A percentile compares a stretch with the other conserved stretches of the same genome.
Conservation (phyloP, 1,140 invertebrate genomes). For the Lanistes nyassanus region DNA sequence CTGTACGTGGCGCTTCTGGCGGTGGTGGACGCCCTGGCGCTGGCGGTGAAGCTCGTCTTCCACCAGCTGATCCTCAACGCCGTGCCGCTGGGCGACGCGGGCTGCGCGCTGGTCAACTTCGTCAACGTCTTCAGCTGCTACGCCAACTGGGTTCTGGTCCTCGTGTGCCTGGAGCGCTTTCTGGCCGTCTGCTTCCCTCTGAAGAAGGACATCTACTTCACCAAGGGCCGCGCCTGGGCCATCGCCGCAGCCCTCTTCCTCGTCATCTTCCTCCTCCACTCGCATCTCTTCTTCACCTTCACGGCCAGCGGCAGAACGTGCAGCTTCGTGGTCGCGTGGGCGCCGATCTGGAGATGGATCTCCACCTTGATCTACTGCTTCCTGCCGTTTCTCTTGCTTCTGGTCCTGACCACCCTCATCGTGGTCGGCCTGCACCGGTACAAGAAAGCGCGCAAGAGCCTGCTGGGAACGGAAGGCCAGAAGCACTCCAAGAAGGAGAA, state of each 20-base stretch:
- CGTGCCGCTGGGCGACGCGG: slow-evolving; percentile 32
- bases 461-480: slow-evolving; percentile 12
- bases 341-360: slow-evolving; percentile 46
- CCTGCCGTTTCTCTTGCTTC: slow-evolving; percentile 40
- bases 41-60: slow-evolving; percentile 43
- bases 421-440: slow-evolving; percentile 38
- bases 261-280: slow-evolving; percentile 31
- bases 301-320: slow-evolving; percentile 26
- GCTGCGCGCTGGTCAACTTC: slow-evolving; percentile 33
- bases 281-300: slow-evolving; percentile 38
- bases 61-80: slow-evolving; percentile 35
- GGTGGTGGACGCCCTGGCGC: slow-evolving; percentile 38
- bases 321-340: slow-evolving; percentile 26
- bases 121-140: slow-evolving; percentile 16
- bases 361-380: slow-evolving; percentile 44
- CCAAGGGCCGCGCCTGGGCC: slow-evolving; percentile 31
- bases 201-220: slow-evolving; percentile 42
- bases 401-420: slow-evolving; percentile 48
- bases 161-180: slow-evolving; percentile 51
- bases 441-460: slow-evolving; percentile 26
- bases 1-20: slow-evolving; percentile 49
- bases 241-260: slow-evolving; percentile 31
- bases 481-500: slow-evolving; percentile 27
- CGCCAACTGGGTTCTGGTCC: slow-evolving; percentile 53
- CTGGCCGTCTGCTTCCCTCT: slow-evolving; percentile 52